These are phyloP conservation scores for Synanthedon formicaeformis DNA, from an alignment of 2,888 invertebrate genomes.

Conservation along the genomic window DNA sequence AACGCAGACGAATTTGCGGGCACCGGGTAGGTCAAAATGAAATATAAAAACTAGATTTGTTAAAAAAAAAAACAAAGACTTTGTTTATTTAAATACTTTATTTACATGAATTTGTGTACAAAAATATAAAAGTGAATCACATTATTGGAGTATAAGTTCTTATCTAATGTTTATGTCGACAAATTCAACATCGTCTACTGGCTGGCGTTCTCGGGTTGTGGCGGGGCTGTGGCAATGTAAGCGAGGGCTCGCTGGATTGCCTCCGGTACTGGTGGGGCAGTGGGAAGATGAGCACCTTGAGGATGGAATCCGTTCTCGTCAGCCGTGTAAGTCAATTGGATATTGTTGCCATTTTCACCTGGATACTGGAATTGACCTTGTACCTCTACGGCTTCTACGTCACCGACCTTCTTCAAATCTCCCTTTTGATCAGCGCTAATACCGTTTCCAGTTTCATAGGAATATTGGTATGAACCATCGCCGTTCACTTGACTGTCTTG, in stretches of 20 bases:
- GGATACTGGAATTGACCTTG: slow-evolving; percentile 77
- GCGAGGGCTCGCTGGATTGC: slow-evolving; percentile 76
- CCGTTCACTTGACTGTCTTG: slow-evolving; percentile 71
- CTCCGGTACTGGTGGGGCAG: slow-evolving; percentile 78
- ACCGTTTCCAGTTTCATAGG: slow-evolving; percentile 76
- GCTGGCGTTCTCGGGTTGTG: slow-evolving; percentile 19
- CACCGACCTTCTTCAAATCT: slow-evolving; percentile 70
- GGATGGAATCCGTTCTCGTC: slow-evolving; percentile 81
- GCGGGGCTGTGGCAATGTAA: slow-evolving; percentile 74
- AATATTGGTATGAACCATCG: slow-evolving; percentile 73
- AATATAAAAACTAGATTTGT: no score
- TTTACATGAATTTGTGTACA: slow-evolving; percentile 14
- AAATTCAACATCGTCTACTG: slow-evolving; percentile 20
- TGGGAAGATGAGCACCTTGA: slow-evolving; percentile 72
- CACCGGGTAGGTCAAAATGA: no score
- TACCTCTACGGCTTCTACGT: slow-evolving; percentile 66
- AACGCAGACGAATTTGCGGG: no score
- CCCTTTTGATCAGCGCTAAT: slow-evolving; percentile 73
- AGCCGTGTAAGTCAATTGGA: slow-evolving; percentile 75
- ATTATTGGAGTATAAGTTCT: slow-evolving; percentile 22
- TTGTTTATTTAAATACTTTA: no score
- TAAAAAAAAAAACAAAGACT: no score
- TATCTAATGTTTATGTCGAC: background rate
- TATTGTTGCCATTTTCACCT: slow-evolving; percentile 72
- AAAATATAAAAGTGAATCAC: slow-evolving; percentile 29